A percentile compares a stretch with the other conserved stretches of the same genome.
Conservation (phyloP, 2,113 vertebrate species). For the Polypterus senegalus region DNA sequence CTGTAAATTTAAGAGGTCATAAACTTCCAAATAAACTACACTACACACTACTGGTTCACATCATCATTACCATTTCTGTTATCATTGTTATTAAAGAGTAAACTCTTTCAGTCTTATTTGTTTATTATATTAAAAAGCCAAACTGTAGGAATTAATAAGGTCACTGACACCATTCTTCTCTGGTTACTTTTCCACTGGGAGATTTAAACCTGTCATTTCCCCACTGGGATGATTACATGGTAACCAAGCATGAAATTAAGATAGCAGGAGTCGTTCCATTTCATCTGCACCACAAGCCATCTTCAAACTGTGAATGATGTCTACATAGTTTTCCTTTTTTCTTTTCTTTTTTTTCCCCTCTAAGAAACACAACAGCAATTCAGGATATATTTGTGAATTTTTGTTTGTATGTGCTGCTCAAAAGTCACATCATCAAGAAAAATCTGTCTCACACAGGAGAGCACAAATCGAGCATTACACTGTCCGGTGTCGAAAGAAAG, state of each 20-base stretch:
- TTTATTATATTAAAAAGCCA: not conserved
- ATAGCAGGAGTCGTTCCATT: conserved; percentile 11
- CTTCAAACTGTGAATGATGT: conserved; percentile 16
- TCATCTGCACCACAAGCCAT: conserved; percentile 18
- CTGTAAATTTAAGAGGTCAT: too few species aligned
- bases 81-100: conserved; percentile 1
- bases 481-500: too few species aligned
- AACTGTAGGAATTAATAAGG: conserved; percentile 6
- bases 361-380: conserved; percentile 6
- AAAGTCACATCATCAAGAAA: too few species aligned
- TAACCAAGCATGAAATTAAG: conserved; percentile 18
- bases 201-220: conserved; percentile 11
- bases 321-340: conserved; percentile 7
- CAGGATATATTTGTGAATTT: too few species aligned
- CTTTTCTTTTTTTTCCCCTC: conserved; percentile 19
- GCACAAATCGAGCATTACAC: too few species aligned
- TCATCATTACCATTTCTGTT: too few species aligned
- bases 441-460: too few species aligned
- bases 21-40: too few species aligned
- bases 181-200: conserved; percentile 13
- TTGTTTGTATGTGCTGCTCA: too few species aligned
- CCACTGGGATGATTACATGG: conserved; percentile 13
- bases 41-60: too few species aligned
- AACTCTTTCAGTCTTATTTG: not conserved
- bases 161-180: conserved; percentile 10